Base-by-base conservation (phyloP, 2,888 invertebrate species). In the Zaprionus lineosus region DNA sequence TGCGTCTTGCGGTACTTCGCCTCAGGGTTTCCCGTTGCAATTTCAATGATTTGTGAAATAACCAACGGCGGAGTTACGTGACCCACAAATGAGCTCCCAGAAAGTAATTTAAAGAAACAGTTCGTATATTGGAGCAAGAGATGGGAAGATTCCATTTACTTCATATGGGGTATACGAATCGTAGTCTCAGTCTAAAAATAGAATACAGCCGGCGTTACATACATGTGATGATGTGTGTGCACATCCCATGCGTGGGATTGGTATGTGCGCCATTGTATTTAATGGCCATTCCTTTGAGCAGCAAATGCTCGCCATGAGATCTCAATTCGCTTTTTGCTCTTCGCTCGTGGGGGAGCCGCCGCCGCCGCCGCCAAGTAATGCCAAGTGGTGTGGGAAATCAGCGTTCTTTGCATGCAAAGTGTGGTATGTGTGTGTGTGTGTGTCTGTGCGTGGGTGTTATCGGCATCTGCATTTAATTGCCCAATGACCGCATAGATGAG, bases 171-270 rank as follows among this genome's bases (percentile, higher is more conserved):
- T n/a, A n/a, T n/a, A n/a, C n/a, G n/a, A 19, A 19, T 19, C 5
- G 41, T 36, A 40, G 15, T 29, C 36, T 39, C 8, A 11, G 21
- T 60, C 77, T 76, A 77, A 43, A 81, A 60, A 81, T 77, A 76
- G 71, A 53, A n/a, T n/a, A n/a, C n/a, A n/a, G 29, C 37, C 39
- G 19, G 19, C 41, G 58, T 39, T 50, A 37, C 51, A n/a, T 39
- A 19, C 48, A 29, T 52, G 15, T 43, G 34, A n/a, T n/a, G n/a
- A n/a, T 41, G 39, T 40, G 40, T 50, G 64, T 52, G 46, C 40
- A 18, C 14, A 58, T 50, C 21, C 56, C 41, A 53, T 74, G 78
- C 78, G 78, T 78, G 79, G 83, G 83, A 78, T 71, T 74, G 79
- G 59, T 60, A 78, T 78, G 62, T 59, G 57, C 55, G 55, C 58